phyloP scores from a whole-genome alignment of 2,113 vertebrate genomes.

The Plecotus auritus region DNA sequence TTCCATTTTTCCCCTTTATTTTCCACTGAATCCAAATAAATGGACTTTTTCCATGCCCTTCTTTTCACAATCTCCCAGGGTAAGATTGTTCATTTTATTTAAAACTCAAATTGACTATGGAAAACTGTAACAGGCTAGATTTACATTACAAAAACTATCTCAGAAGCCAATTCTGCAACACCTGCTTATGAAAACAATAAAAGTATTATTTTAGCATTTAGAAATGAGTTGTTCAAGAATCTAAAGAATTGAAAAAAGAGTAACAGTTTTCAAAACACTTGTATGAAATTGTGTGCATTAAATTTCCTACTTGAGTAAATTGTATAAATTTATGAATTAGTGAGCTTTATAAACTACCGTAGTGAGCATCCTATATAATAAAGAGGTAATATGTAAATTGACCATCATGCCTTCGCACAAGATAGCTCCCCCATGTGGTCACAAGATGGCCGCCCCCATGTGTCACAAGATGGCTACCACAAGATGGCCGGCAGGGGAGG shows the following conservation, averaged over 20 bases:
- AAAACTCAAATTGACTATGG: background rate
- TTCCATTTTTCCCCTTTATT: background rate
- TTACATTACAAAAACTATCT: background rate
- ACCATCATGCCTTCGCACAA: too few species aligned
- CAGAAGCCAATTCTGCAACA: background rate
- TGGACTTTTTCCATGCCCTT: background rate
- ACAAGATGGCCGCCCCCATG: too few species aligned
- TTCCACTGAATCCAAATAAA: background rate
- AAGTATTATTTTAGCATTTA: background rate
- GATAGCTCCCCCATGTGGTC: too few species aligned
- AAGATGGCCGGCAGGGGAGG: too few species aligned
- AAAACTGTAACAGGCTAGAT: slow-evolving; percentile 3
- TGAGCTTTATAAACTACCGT: background rate
- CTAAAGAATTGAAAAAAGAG: background rate
- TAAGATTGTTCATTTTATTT: background rate
- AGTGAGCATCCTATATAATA: background rate
- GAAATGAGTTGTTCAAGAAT: background rate
- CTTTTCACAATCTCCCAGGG: background rate
- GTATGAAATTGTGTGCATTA: background rate
- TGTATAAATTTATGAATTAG: background rate
- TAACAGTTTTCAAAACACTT: background rate
- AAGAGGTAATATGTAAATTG: too few species aligned
- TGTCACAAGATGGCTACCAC: too few species aligned
- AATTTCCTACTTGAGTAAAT: background rate
- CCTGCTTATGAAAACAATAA: background rate